phyloP scores from a whole-genome alignment of 2,113 vertebrate species.

The Eleginops maclovinus region DNA sequence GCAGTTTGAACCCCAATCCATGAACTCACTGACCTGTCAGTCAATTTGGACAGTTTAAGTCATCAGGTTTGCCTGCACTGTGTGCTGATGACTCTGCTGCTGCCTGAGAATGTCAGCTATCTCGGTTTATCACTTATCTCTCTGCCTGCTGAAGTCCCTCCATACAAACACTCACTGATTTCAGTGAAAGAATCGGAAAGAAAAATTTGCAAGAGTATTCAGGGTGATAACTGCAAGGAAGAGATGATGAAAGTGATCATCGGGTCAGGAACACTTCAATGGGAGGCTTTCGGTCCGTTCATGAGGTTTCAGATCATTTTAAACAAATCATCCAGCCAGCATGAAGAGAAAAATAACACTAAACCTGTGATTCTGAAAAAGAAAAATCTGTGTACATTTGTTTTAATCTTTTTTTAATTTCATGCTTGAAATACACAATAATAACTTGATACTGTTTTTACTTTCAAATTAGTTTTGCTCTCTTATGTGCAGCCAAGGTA shows the following conservation, averaged over 20 bases:
- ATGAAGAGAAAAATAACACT: neutral
- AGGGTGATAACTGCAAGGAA: slow-evolving; percentile 13
- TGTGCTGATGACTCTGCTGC: slow-evolving; percentile 54
- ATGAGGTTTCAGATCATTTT: neutral
- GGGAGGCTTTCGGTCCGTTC: neutral
- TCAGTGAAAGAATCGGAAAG: slow-evolving; percentile 25
- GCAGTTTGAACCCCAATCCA: slow-evolving; percentile 43
- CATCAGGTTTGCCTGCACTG: slow-evolving; percentile 71
- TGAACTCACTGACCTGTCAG: slow-evolving; percentile 74
- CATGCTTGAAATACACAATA: neutral
- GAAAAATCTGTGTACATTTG: neutral
- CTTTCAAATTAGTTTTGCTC: neutral
- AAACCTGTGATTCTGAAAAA: neutral
- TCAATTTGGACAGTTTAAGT: slow-evolving; percentile 72
- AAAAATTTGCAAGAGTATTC: neutral
- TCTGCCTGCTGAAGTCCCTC: slow-evolving; percentile 25
- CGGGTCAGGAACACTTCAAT: slow-evolving; percentile 5
- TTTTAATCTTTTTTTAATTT: neutral
- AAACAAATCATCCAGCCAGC: neutral
- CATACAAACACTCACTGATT: slow-evolving; percentile 31
- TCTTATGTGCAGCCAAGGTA: neutral
- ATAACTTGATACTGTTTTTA: neutral
- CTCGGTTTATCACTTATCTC: slow-evolving; percentile 64
- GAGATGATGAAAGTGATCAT: slow-evolving; percentile 15
- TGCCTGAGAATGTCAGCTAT: slow-evolving; percentile 51